Base-by-base conservation (phyloP, 2,888 invertebrate genomes). In the Phytoseiulus persimilis region DNA sequence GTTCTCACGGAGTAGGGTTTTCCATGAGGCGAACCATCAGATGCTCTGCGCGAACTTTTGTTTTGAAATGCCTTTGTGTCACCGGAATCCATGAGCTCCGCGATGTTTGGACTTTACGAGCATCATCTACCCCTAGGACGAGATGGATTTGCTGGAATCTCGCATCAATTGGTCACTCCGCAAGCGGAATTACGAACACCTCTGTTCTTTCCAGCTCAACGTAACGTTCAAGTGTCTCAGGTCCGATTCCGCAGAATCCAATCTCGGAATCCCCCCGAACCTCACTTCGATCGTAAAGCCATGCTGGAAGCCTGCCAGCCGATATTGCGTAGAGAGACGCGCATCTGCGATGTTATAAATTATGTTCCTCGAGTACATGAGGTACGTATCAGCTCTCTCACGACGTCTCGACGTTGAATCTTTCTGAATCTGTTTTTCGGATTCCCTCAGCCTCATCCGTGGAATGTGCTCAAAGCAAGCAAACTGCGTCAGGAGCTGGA, bases 271-370 rank as follows among this genome's bases (percentile, higher is more conserved):
- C 91, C 91, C 1, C 46, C 32, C 18, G 91, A 91, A 0, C 91
- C 91, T 23, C 90, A 90, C 89, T 91, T 89, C 87, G 90, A 90
- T 32, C 89, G 90, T 5, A 91, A 91, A 46, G 46, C 89, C 39
- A 90, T 91, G 90, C 31, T 90, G 18, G 91, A 91, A 90, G 90
- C 90, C 83, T 90, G 90, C 83, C 90, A 90, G 39, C 91, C 91
- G n/a, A 89, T 91, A 18, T 89, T 46, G 39, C 6, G 90, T 0
- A 83, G 89, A 89, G 83, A 90, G 33, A 31, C 9, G 3, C n/a
- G 0, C 1, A n/a, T 87, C 11, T 87, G 87, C 87, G 32, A 14
- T 9, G 0, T 28, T 9, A n/a, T 87, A 6, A 87, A 2, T 31
- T 5, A 33, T 6, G 0, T 32, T 3, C 9, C 32, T 39, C 32